Percentiles rank a stretch among this genome's conserved stretches.
phyloP scores from a whole-genome alignment of 2,888 invertebrate species.

The Ernsta delagoae region DNA sequence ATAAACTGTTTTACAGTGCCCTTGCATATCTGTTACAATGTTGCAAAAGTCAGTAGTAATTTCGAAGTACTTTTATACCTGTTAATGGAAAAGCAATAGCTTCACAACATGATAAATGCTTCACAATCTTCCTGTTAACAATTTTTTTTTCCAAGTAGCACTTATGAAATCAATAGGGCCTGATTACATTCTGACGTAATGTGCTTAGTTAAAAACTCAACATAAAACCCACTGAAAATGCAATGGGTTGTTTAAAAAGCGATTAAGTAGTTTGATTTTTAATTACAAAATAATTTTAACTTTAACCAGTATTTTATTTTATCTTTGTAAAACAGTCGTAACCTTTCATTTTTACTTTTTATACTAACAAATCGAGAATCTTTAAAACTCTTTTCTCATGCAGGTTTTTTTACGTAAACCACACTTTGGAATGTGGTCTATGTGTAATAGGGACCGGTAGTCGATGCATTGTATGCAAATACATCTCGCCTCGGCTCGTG shows the following conservation, averaged over 20 bases:
- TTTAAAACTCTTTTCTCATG: slow-evolving; percentile 38
- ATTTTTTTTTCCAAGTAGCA: neutral
- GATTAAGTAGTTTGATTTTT: too few relatives aligned
- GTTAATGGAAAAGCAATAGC: slow-evolving; percentile 16
- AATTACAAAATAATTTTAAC: too few relatives aligned
- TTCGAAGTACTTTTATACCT: slow-evolving; percentile 8
- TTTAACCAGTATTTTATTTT: too few relatives aligned
- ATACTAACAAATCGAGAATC: slow-evolving; percentile 4
- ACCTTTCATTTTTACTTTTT: too few relatives aligned
- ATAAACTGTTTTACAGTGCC: slow-evolving; percentile 17
- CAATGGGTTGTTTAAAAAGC: too few relatives aligned
- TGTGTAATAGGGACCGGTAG: slow-evolving; percentile 48
- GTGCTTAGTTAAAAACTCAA: too few relatives aligned
- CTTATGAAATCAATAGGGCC: neutral
- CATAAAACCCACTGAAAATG: too few relatives aligned
- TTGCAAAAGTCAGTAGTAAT: slow-evolving; percentile 29
- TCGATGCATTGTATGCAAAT: slow-evolving; percentile 50
- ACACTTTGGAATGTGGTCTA: slow-evolving; percentile 56
- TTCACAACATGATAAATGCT: neutral
- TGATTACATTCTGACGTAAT: neutral
- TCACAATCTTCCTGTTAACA: neutral
- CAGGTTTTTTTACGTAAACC: slow-evolving; percentile 35
- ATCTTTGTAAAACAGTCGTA: too few relatives aligned
- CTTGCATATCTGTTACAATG: slow-evolving; percentile 18
- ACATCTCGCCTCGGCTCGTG: too few relatives aligned